These are phyloP conservation scores for Rhabdomys pumilio DNA, from an alignment of 2,797 vertebrate species.

Conservation along the genomic window DNA sequence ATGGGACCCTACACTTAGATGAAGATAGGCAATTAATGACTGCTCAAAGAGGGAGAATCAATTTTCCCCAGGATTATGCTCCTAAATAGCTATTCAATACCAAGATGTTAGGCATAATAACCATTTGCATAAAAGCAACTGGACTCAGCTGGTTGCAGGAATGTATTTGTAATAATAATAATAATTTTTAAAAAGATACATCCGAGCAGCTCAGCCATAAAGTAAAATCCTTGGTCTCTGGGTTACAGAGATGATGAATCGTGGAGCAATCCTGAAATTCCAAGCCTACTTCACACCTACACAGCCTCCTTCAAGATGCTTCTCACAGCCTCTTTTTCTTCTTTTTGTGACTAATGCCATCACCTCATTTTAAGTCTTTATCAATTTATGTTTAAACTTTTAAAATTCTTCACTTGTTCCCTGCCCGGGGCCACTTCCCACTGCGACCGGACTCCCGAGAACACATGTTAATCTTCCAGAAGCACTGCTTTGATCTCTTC, in stretches of 20 bases:
- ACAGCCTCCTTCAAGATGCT: background rate
- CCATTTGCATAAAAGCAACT: background rate
- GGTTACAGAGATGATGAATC: background rate
- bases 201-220: background rate
- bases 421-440: background rate
- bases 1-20: background rate
- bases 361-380: slow-evolving; percentile 16
- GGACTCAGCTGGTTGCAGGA: background rate
- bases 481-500: background rate
- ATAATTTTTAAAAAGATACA: background rate
- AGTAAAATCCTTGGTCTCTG: background rate
- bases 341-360: background rate
- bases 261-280: background rate
- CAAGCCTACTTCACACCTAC: background rate
- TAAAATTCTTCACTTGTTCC: slow-evolving; percentile 21
- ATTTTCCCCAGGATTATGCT: background rate
- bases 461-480: background rate
- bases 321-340: background rate
- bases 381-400: slow-evolving; percentile 26
- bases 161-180: background rate
- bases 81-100: too few species aligned
- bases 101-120: background rate
- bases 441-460: background rate
- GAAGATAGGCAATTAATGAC: background rate
- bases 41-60: background rate